Evolutionary conservation across 2,888 invertebrate species (phyloP).

Genomic region (Pomacea canaliculata): DNA sequence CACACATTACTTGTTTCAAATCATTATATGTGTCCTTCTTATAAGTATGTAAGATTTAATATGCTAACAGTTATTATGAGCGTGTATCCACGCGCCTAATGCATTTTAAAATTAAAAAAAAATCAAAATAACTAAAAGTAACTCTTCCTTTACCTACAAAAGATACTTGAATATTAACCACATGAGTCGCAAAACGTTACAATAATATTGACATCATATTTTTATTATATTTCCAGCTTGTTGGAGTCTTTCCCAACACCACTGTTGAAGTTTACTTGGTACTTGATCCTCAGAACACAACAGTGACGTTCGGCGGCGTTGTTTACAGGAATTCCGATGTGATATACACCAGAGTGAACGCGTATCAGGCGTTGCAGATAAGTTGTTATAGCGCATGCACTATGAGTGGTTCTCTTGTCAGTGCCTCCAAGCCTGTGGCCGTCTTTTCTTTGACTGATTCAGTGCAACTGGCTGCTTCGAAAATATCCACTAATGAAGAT

Average conservation of each 20-base stretch:
- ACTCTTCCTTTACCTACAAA: no score
- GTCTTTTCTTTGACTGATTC: constrained; percentile 16
- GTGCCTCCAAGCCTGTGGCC: constrained; percentile 29
- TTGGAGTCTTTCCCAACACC: constrained; percentile 3
- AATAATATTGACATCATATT: no score
- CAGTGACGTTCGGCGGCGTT: neutral
- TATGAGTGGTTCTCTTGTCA: constrained; percentile 26
- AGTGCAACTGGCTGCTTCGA: neutral
- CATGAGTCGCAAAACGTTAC: no score
- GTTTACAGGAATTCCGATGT: constrained; percentile 12
- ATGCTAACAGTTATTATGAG: no score
- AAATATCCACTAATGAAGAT: neutral
- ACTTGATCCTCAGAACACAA: neutral
- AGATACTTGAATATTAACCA: no score
- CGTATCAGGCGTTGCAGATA: constrained; percentile 12
- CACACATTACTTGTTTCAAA: no score
- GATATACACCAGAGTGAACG: neutral
- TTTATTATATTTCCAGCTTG: neutral
- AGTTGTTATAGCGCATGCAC: neutral
- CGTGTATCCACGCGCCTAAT: no score
- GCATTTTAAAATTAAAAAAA: no score
- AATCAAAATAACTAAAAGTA: no score
- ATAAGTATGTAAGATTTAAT: no score
- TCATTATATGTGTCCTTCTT: no score
- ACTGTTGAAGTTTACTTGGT: constrained; percentile 1